Base-by-base conservation (phyloP, 2,888 invertebrate genomes). In the Rhyacophila evoluta region DNA sequence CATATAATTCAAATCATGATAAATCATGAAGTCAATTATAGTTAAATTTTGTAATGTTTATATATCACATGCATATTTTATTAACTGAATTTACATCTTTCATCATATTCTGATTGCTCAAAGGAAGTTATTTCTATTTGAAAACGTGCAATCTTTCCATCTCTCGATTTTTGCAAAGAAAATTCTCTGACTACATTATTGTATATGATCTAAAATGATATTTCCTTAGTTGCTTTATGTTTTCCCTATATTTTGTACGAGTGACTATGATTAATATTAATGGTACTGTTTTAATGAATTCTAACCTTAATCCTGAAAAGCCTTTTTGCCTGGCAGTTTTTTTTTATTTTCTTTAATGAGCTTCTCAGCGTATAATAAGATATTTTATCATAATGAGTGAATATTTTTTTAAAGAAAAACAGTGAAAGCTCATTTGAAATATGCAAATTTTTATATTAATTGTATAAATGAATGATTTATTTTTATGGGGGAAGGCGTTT, bases 221-320 rank as follows among this genome's bases (percentile, higher is more conserved):
- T 25, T 55, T 55, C 10, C 19, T 19, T 55, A 1, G 4, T 10
- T 19, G 19, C 19, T 55, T 19, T 55, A 55, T 55, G 10, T 19
- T 12, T 55, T 55, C 10, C 55, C 55, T 19, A 19, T 55, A 8
- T 55, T 55, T 55, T 25, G 1, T 55, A 12, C 10, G 19, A 55
- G 55, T 55, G 55, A 55, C 4, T 55, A 55, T 55, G 55, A 55
- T 55, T 55, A 55, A 55, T 55, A 55, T 55, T 55, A 25, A 55
- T 55, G 55, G 55, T 8, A 12, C 55, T 2, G 25, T 55, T 55
- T 55, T 55, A 55, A 55, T 55, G 55, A 55, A 55, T 55, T 25
- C 10, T 25, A 55, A 55, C 55, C 15, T 25, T 25, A 55, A 55
- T 55, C 25, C 19, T 19, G 5, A 55, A 25, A 55, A 25, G 55